phyloP scores from a whole-genome alignment of 2,888 invertebrate genomes.

The Lycia hirtaria region DNA sequence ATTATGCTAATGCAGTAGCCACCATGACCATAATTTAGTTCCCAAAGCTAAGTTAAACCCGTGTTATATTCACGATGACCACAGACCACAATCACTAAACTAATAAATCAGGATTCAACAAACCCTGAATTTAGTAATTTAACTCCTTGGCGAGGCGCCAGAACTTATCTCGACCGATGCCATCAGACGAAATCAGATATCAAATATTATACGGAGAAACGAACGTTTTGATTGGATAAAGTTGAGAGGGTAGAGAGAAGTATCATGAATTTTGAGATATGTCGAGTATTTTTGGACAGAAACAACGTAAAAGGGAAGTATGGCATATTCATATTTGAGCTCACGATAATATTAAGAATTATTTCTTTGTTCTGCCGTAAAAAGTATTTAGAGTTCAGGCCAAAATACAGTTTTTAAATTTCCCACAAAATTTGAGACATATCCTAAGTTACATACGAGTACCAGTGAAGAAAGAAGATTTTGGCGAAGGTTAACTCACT shows the following conservation, averaged over 20 bases:
- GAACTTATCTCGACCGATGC: constrained; percentile 4
- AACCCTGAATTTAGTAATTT: constrained; percentile 8
- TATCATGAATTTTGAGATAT: background rate
- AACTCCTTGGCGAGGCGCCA: constrained; percentile 11
- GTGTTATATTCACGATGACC: constrained; percentile 5
- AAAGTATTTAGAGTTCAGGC: too few relatives aligned
- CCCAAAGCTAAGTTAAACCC: background rate
- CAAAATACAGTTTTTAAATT: too few relatives aligned
- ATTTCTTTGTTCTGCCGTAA: too few relatives aligned
- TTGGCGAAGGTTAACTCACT: too few relatives aligned
- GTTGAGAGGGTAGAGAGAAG: background rate
- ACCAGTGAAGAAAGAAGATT: too few relatives aligned
- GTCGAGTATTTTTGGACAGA: too few relatives aligned
- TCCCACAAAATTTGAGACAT: too few relatives aligned
- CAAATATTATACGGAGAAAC: constrained; percentile 2
- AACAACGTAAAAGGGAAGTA: too few relatives aligned
- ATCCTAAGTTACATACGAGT: too few relatives aligned
- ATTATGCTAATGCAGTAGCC: too few relatives aligned
- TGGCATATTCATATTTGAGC: too few relatives aligned
- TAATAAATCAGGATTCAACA: constrained; percentile 19
- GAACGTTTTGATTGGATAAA: constrained; percentile 6
- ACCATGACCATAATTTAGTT: background rate
- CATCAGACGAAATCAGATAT: constrained; percentile 8
- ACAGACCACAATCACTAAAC: constrained; percentile 4
- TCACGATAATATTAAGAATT: too few relatives aligned